These are phyloP conservation scores for Drosophila ohnishii DNA, from an alignment of 1,140 invertebrate species.

Conservation along the genomic window DNA sequence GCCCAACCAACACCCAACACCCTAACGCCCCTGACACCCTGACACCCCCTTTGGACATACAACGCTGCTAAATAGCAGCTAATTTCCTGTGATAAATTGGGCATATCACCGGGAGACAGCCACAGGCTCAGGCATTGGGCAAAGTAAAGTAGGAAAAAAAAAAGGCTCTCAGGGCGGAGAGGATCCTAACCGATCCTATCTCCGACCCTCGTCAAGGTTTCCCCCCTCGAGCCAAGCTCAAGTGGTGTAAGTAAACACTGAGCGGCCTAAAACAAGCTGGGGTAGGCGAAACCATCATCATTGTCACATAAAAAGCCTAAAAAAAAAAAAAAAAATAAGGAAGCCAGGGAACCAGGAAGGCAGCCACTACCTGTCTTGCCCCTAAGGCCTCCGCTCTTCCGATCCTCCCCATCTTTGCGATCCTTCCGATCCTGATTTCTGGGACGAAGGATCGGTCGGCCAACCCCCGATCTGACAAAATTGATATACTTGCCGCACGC, in stretches of 20 bases:
- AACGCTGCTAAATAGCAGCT: conserved; percentile 81
- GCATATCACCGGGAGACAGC: conserved; percentile 63
- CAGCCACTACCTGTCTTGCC: conserved; percentile 26
- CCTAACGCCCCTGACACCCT: conserved; percentile 11
- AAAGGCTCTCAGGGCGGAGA: conserved; percentile 54
- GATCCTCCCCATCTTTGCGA: neutral
- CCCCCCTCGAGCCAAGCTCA: conserved; percentile 64
- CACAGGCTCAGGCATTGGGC: conserved; percentile 10
- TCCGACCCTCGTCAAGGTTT: conserved; percentile 67
- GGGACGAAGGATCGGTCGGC: neutral
- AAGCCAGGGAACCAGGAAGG: neutral
- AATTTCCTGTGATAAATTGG: conserved; percentile 82
- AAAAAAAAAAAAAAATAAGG: too few species aligned
- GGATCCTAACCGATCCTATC: conserved; percentile 18
- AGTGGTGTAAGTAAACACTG: conserved; percentile 78
- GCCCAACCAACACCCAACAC: neutral
- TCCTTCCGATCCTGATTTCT: conserved; percentile 16
- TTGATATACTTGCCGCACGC: conserved; percentile 61
- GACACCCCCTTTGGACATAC: conserved; percentile 55
- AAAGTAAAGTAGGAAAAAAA: conserved; percentile 23
- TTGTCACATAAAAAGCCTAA: conserved; percentile 60
- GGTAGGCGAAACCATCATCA: conserved; percentile 55
- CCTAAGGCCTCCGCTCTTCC: conserved; percentile 1
- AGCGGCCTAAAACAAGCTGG: conserved; percentile 23
- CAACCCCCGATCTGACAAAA: conserved; percentile 48